A percentile compares a stretch with the other conserved stretches of the same genome.
Evolutionary conservation across 2,888 invertebrate genomes (phyloP).

Genomic region (Myathropa florea): DNA sequence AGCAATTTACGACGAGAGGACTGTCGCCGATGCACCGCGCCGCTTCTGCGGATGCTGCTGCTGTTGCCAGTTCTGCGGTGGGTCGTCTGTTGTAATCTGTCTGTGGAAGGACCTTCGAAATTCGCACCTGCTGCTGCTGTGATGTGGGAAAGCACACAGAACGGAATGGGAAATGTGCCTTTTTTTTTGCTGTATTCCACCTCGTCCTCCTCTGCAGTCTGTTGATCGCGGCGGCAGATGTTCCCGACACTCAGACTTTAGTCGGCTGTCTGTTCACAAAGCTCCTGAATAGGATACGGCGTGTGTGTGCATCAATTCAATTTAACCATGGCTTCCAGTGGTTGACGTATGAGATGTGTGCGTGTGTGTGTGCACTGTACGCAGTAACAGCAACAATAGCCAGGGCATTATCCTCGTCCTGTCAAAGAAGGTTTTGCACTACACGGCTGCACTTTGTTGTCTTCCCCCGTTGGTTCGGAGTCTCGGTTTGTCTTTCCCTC

Average conservation of each 20-base stretch:
- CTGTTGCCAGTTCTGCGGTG: conserved; percentile 26
- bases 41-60: conserved; percentile 1
- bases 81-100: conserved; percentile 3
- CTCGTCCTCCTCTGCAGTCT: conserved; percentile 24
- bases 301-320: conserved; percentile 52
- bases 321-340: conserved; percentile 54
- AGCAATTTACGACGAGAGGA: conserved; percentile 66
- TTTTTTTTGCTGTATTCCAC: conserved; percentile 4
- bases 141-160: conserved; percentile 36
- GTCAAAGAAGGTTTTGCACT: conserved; percentile 68
- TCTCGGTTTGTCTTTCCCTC: not conserved
- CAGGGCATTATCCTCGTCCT: conserved; percentile 49
- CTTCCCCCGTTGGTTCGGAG: not conserved
- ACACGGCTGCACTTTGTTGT: conserved; percentile 56
- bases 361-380: conserved; percentile 1
- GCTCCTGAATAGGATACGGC: not conserved
- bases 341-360: conserved; percentile 11
- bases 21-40: conserved; percentile 34
- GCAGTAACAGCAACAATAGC: conserved; percentile 4
- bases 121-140: conserved; percentile 52
- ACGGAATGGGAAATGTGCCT: not conserved
- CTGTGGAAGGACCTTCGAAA: conserved; percentile 37
- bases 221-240: conserved; percentile 54
- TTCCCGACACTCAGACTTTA: conserved; percentile 17
- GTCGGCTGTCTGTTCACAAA: not conserved